phyloP scores from a whole-genome alignment of 2,113 vertebrate species.

The Cyanoderma ruficeps region DNA sequence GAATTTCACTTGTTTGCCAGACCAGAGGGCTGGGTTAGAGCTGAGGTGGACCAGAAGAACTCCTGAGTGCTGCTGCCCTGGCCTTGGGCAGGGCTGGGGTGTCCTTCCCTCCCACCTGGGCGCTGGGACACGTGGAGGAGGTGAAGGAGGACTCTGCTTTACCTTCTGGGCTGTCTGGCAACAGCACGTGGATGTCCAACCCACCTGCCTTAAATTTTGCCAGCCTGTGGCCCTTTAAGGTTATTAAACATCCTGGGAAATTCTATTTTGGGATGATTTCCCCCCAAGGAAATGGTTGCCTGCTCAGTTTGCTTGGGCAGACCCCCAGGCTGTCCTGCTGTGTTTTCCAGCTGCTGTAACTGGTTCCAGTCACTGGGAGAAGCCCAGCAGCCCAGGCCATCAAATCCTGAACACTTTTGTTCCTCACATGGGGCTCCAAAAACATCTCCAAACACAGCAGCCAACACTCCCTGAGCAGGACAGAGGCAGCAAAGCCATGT shows the following conservation, averaged over 20 bases:
- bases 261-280: not conserved
- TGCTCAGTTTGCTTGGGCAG: not conserved
- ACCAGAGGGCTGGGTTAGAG: not conserved
- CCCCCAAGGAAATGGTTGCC: not conserved
- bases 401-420: not conserved
- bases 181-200: rapidly evolving
- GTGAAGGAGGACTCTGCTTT: not conserved
- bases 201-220: not conserved
- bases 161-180: not conserved
- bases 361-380: not conserved
- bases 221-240: not conserved
- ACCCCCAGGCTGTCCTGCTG: not conserved
- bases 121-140: not conserved
- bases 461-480: not conserved
- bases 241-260: not conserved
- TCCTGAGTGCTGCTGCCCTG: not conserved
- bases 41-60: not conserved
- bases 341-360: not conserved
- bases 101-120: not conserved
- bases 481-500: not conserved
- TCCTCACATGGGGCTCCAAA: not conserved
- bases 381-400: not conserved
- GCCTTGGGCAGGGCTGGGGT: not conserved
- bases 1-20: not conserved
- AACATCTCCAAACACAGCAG: not conserved